Evolutionary conservation across 35 echinoderm and acorn worm species (phyloP), one percentile per base, ranked within the genome.

Genomic region (Eucidaris tribuloides): DNA sequence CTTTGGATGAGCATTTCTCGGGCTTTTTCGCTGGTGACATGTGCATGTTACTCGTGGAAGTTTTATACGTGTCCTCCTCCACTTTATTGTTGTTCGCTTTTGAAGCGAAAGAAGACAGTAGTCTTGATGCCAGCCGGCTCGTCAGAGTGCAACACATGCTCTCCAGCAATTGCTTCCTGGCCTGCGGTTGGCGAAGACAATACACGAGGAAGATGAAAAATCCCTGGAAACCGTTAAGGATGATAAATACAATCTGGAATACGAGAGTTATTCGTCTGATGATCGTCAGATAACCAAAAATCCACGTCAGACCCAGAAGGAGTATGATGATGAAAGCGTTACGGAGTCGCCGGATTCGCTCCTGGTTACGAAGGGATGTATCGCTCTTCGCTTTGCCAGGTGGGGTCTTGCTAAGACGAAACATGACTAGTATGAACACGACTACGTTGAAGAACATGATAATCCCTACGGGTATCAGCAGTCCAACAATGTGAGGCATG

Each of bases 371-470:
- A 74, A n/a, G 9, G 35, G 68, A 42, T n/a, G 38, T 33, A 44
- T 74, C 24, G 40, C 37, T 36, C 39, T 74, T 27, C 37, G 37
- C 20, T 40, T 25, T 74, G 11, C 34, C 68, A 5, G 38, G 2
- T 7, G 33, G 37, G 3, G 33, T 44, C 68, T 7, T 34, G 34
- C 40, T 74, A 40, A 74, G 29, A n/a, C 40, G 68, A 15, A 41
- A 24, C 68, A 74, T 74, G 68, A 74, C 68, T 27, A 38, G 68
- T 5, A 74, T 74, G 37, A 74, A 74, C 34, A 80, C 55, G 43
- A 80, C 77, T 22, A 80, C 25, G 52, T 80, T 80, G 77, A 80
- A 49, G 48, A 80, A 27, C 23, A 58, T n/a, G 45, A 80, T 80
- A 23, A 80, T n/a, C 4, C 44, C 77, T 20, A 80, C 52, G 17